Evolutionary conservation across 2,113 vertebrate species (phyloP), one percentile per base, ranked within the genome.

Genomic region (Chloroceryle aenea): DNA sequence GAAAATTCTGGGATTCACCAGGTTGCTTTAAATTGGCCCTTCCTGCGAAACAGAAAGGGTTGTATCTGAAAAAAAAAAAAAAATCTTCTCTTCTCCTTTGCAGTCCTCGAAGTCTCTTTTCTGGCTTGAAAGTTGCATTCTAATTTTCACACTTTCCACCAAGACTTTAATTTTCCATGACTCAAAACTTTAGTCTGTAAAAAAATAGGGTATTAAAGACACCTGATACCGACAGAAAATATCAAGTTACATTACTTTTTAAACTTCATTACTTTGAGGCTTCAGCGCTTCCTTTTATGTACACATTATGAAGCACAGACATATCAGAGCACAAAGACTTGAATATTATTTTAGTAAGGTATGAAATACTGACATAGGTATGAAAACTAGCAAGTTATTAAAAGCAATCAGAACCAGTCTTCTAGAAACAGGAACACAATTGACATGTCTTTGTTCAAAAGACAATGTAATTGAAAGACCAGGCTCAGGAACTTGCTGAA

Each of bases 31-130:
- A 79, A 78, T 16, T 38, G 18, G 21, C 10, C 6, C 12, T 67
- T 85, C 25, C 52, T 61, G 30, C 34, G 32, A 63, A 64, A 61
- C 7, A 59, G 42, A 71, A 56, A 40, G 7, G 9, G 29, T 10
- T 27, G 17, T 3, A 1, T 32, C n/a, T 19, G 12, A 38, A 63
- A 52, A 62, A 20, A 59, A 69, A n/a, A n/a, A 48, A 7, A 0
- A 1, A 2, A 25, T 23, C 25, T 74, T 71, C 0, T 1, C 30
- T 62, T 42, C 29, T 73, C 11, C n/a, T 50, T 38, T 22, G 20
- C 8, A 10, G 43, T 29, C 13, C 9, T 53, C 36, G 42, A 34
- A 75, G 48, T 56, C 23, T 23, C 18, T 52, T 53, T 48, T 63
- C 59, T 40, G 23, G 22, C 34, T 83, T 78, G 42, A 82, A 88